Base-by-base conservation (phyloP, 2,797 vertebrate species). In the Rhabdomys pumilio region DNA sequence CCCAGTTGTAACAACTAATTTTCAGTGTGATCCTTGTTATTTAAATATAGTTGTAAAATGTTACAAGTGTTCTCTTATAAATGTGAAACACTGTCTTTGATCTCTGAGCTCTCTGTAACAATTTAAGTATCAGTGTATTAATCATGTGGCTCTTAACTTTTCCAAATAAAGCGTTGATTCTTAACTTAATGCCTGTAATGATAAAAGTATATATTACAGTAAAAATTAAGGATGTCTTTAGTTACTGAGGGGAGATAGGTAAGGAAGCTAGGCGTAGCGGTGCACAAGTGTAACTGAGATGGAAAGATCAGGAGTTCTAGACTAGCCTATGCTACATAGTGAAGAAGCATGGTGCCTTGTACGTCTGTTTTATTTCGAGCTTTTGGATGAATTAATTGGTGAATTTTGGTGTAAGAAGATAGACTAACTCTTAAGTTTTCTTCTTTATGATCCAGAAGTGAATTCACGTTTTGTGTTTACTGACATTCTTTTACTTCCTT, bases 331-430 rank as follows among this genome's bases (percentile, higher is more conserved):
- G 84, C 11, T 86, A 86, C 47, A 53, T 53, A 44, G 44, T 53
- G 19, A n/a, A 22, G 53, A 38, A 24, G 20, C 34, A 59, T 59
- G 53, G 44, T 0, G 29, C 72, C 47, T n/a, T 67, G 57, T 80
- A 55, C 24, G 41, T 38, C 47, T 83, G 9, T 72, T 79, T 85
- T 15, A 83, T 80, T 53, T 81, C 75, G 9, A 80, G 29, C 44
- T 88, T 84, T 82, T 81, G 63, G 50, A 79, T 90, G 55, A 55
- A 34, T 47, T 75, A 75, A 44, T 79, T 85, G 29, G 34, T 93
- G 75, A n/a, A 59, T 79, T 80, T 77, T 38, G 20, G 31, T 67
- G 24, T 59, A 53, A 92, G 44, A 83, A 31, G 5, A 84, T 89
- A 41, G 61, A 61, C n/a, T 53, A n/a, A 57, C 34, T 26, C 15